Base-by-base conservation (phyloP, 37 sponge, comb jelly and placozoan genomes). In the Ephydatia muelleri region DNA sequence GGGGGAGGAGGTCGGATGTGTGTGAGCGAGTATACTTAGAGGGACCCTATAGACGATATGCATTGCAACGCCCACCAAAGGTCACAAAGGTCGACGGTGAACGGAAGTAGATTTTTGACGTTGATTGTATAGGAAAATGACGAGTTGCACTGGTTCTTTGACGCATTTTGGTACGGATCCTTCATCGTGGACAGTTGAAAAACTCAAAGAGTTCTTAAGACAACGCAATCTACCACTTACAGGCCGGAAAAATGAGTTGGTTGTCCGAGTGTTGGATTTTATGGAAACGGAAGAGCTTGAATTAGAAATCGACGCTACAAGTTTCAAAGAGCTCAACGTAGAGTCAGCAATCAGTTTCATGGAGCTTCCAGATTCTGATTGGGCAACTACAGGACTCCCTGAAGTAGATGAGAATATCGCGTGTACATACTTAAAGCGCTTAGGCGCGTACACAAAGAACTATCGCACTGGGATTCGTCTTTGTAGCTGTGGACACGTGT, bases 251-350 rank as follows among this genome's bases (percentile, higher is more conserved):
- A 21, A 34, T 9, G 83, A 82, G 57, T 57, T 82, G 0, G 28
- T 82, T 28, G 33, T 27, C 19, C 38, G 47, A 73, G 83, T 39
- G 27, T 29, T 5, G 28, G 74, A 82, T 71, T 73, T 72, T 72
- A 48, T 82, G 29, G 73, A 82, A 36, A 82, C 83, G 21, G 57
- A 82, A 73, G 49, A 19, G 6, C 64, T 82, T 6, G 83, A 82
- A 43, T n/a, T 43, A 5, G 83, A 82, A 72, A 28, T 82, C 23
- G 83, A 33, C 23, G 83, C 66, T 31, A 36, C 25, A 36, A 34
- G 73, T 35, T 82, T 82, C 35, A 40, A 82, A 16, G 49, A 71
- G 49, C 64, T 82, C 22, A 16, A 72, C n/a, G 73, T 82, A 14
- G 14, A 6, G 28, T 30, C 27, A 16, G 19, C 83, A 27, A 22